phyloP scores from a whole-genome alignment of 2,888 invertebrate species.

The Hipparchia semele region DNA sequence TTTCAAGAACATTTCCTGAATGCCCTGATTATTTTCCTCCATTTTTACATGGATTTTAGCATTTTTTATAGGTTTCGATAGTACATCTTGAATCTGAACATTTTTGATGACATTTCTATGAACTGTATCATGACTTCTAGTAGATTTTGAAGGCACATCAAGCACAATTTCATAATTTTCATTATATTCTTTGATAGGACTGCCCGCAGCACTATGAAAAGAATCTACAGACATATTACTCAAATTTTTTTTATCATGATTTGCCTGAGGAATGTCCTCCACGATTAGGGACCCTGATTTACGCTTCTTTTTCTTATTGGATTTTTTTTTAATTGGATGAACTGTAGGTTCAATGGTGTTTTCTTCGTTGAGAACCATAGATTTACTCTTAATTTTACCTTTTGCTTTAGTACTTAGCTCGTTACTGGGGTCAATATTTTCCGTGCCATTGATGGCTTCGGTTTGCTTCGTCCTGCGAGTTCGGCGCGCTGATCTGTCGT shows the following conservation, averaged over 20 bases:
- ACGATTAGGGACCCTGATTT: slow-evolving; percentile 45
- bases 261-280: slow-evolving; percentile 43
- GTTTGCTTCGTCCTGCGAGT: slow-evolving; percentile 55
- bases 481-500: slow-evolving; percentile 43
- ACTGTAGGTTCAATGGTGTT: slow-evolving; percentile 48
- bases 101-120: neutral
- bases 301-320: slow-evolving; percentile 56
- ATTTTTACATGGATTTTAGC: neutral
- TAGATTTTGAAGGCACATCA: neutral
- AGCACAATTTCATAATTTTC: neutral
- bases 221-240: slow-evolving; percentile 62
- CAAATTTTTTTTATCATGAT: slow-evolving; percentile 44
- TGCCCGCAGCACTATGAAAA: slow-evolving; percentile 71
- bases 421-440: slow-evolving; percentile 39
- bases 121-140: slow-evolving; percentile 8
- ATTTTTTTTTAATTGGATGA: slow-evolving; percentile 49
- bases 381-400: slow-evolving; percentile 37
- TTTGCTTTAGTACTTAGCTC: slow-evolving; percentile 20
- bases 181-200: slow-evolving; percentile 46
- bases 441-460: slow-evolving; percentile 38
- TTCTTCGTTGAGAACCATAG: slow-evolving; percentile 37
- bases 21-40: neutral
- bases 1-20: neutral
- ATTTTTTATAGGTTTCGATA: slow-evolving; percentile 1
- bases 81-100: neutral